Percentiles rank a stretch among this genome's conserved stretches.
phyloP scores from a whole-genome alignment of 1,140 invertebrate species.

The Paraescarpia echinospica region DNA sequence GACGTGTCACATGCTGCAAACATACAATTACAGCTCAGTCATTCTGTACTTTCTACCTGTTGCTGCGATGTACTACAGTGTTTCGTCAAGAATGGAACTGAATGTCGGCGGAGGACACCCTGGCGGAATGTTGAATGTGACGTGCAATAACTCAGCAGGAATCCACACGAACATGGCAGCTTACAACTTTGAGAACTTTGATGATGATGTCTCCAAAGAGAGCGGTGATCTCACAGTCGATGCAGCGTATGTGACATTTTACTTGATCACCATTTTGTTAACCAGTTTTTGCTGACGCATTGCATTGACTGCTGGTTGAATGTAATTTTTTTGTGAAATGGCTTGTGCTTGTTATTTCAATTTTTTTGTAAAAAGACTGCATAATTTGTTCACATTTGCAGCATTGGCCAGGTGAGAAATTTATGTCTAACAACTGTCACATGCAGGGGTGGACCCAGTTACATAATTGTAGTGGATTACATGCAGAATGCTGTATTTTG shows the following conservation, averaged over 20 bases:
- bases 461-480: no score
- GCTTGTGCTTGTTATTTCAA: no score
- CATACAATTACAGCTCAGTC: not conserved
- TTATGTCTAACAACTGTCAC: not conserved
- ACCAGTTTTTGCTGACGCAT: not conserved
- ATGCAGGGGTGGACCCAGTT: not conserved
- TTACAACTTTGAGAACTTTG: constrained; percentile 46
- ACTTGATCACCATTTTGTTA: not conserved
- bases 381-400: not conserved
- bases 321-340: not conserved
- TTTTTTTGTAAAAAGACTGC: no score
- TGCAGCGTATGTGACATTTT: constrained; percentile 40
- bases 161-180: not conserved
- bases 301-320: not conserved
- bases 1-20: no score
- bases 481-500: no score
- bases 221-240: constrained; percentile 51
- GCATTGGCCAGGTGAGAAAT: not conserved
- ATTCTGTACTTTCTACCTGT: not conserved
- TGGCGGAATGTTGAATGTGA: not conserved
- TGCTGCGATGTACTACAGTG: not conserved
- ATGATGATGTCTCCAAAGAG: constrained; percentile 55
- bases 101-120: not conserved
- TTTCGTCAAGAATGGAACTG: not conserved
- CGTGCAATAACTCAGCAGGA: not conserved